These are phyloP conservation scores for Gordius sp. DNA, from an alignment of 2,888 invertebrate species.

Conservation along the genomic window DNA sequence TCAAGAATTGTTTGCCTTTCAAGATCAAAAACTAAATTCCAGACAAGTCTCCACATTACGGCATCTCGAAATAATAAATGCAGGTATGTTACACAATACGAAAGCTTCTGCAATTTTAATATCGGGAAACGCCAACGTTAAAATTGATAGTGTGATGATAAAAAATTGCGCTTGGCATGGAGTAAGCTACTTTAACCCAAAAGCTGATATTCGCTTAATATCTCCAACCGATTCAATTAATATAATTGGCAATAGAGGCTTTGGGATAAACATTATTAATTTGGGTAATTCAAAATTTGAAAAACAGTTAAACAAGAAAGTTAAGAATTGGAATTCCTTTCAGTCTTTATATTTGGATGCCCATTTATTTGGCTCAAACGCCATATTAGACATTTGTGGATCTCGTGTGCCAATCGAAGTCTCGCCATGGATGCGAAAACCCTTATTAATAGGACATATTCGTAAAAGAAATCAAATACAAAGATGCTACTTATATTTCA, in stretches of 20 bases:
- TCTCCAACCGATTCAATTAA: not conserved
- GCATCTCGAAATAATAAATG: not conserved
- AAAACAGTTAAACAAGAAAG: not conserved
- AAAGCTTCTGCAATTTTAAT: slow-evolving; percentile 9
- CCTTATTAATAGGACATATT: not conserved
- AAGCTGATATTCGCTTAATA: not conserved
- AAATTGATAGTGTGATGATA: not conserved
- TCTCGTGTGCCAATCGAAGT: not conserved
- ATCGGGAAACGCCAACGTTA: not conserved
- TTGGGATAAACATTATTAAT: not conserved
- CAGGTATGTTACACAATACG: not conserved
- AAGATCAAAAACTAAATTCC: too few species aligned
- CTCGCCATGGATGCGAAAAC: not conserved
- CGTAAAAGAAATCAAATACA: too few species aligned
- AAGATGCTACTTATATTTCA: too few species aligned
- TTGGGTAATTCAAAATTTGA: not conserved
- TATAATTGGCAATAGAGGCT: slow-evolving; percentile 7
- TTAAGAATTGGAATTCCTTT: not conserved
- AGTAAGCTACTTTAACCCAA: not conserved
- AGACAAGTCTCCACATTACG: too few species aligned
- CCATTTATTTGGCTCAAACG: not conserved
- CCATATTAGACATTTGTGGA: not conserved
- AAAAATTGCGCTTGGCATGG: slow-evolving; percentile 3
- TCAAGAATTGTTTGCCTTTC: too few species aligned
- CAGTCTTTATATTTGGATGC: not conserved